Conservation (phyloP, 2,888 invertebrate species). For the Platycnemis pennipes region DNA sequence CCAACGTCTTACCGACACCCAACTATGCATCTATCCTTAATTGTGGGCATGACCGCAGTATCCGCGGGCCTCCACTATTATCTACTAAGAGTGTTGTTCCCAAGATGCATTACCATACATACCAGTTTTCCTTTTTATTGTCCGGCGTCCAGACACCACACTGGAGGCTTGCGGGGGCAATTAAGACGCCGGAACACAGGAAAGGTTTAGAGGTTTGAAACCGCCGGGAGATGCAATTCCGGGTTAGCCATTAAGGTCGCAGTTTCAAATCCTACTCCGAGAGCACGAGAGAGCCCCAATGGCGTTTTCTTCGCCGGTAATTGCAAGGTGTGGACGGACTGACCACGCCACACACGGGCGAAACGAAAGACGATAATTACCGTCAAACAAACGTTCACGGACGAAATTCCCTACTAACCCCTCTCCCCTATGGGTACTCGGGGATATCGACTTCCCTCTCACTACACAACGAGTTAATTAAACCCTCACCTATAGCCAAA, state of each 20-base stretch:
- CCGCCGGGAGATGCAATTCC: conserved; percentile 4
- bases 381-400: background rate
- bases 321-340: background rate
- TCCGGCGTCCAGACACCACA: background rate
- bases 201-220: background rate
- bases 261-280: background rate
- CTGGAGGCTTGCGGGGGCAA: background rate
- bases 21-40: too few relatives aligned
- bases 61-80: background rate
- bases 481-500: background rate
- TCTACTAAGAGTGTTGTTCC: background rate
- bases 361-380: background rate
- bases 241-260: background rate
- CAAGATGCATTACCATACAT: background rate
- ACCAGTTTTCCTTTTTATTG: background rate
- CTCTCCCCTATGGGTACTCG: background rate
- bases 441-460: background rate
- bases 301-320: background rate
- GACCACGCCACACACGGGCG: background rate
- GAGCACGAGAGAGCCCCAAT: background rate
- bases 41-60: background rate
- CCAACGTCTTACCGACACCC: too few relatives aligned
- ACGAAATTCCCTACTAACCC: background rate
- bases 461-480: background rate
- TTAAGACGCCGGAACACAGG: background rate